Conservation (phyloP, 2,888 invertebrate genomes). For the Clunio marinus region DNA sequence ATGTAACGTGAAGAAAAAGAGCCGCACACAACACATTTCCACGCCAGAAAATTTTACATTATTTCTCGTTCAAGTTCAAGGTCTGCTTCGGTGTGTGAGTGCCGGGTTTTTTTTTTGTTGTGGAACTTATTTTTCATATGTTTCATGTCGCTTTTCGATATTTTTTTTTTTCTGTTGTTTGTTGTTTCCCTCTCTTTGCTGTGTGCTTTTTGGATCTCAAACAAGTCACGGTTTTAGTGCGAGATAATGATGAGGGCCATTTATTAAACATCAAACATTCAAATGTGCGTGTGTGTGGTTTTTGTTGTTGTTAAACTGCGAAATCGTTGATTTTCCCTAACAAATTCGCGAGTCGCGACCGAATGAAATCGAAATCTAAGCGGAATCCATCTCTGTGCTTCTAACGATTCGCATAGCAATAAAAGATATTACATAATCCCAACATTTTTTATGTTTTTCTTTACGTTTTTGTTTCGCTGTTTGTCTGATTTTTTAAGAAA, state of each 20-base stretch:
- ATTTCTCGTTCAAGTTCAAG: constrained; percentile 39
- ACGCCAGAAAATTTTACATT: constrained; percentile 32
- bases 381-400: constrained; percentile 15
- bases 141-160: constrained; percentile 35
- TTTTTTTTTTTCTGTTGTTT: background rate
- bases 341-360: background rate
- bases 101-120: background rate
- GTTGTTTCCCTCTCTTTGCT: background rate
- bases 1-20: background rate
- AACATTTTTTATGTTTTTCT: constrained; percentile 27
- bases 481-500: background rate
- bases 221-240: constrained; percentile 36
- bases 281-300: background rate
- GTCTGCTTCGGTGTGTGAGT: constrained; percentile 17
- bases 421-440: constrained; percentile 36
- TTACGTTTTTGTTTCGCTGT: background rate
- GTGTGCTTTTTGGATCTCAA: background rate
- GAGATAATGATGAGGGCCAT: constrained; percentile 30
- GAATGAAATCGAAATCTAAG: too few relatives aligned
- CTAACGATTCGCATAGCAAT: constrained; percentile 35
- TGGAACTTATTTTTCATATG: constrained; percentile 36
- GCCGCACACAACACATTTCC: background rate
- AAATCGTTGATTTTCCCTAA: background rate
- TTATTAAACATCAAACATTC: too few relatives aligned
- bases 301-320: background rate